Percentiles rank a stretch among this genome's conserved stretches.
Evolutionary conservation across 2,888 invertebrate genomes (phyloP).

Genomic region (Dryobotodes eremita): DNA sequence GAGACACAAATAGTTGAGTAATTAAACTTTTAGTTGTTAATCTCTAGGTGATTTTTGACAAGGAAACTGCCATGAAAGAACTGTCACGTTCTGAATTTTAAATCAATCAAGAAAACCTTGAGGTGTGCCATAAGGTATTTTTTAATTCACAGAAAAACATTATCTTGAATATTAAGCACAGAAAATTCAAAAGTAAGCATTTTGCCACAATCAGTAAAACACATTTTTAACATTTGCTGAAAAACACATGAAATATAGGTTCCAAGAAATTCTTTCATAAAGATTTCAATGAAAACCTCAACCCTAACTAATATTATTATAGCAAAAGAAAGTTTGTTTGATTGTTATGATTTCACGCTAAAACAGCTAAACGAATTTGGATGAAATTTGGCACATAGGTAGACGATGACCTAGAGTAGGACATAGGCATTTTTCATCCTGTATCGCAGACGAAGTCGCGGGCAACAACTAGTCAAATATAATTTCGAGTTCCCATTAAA

Average conservation of each 20-base stretch:
- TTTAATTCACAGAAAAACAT: background rate
- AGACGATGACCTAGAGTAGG: no score
- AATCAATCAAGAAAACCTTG: background rate
- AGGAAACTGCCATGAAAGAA: background rate
- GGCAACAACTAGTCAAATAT: background rate
- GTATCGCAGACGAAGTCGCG: no score
- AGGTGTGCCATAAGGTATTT: background rate
- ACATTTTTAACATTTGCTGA: background rate
- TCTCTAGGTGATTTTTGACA: background rate
- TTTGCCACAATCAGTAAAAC: no score
- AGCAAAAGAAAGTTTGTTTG: no score
- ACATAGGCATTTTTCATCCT: no score
- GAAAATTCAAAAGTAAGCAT: background rate
- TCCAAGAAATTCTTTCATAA: background rate
- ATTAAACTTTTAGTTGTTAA: background rate
- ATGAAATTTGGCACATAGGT: no score
- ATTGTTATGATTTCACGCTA: no score
- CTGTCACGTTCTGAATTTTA: background rate
- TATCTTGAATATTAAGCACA: background rate
- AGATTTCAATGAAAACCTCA: slow-evolving; percentile 5
- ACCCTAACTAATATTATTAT: no score
- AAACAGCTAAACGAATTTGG: no score
- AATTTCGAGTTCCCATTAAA: slow-evolving; percentile 27
- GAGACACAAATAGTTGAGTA: no score
- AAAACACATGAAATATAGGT: background rate